These are phyloP conservation scores for Dryobotodes eremita DNA, from an alignment of 2,888 invertebrate genomes.

Conservation along the genomic window DNA sequence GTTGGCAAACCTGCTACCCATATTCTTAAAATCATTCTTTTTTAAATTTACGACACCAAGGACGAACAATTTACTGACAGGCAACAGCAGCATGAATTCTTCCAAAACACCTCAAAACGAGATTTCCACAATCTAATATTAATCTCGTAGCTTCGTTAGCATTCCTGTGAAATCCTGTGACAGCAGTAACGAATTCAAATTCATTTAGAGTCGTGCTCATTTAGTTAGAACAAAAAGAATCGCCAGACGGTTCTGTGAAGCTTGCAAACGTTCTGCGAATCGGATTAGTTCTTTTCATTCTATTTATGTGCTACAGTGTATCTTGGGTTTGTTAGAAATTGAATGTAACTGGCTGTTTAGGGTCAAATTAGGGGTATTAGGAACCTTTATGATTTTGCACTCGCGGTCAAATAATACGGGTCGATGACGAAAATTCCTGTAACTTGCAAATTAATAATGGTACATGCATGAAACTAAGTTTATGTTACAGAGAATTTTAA, in stretches of 20 bases:
- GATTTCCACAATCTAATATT: background rate
- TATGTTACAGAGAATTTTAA: too few species aligned
- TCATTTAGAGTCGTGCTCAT: conserved; percentile 24
- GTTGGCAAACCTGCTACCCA: too few species aligned
- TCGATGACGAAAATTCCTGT: too few species aligned
- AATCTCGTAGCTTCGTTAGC: conserved; percentile 33
- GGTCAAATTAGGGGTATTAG: background rate
- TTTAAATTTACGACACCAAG: background rate
- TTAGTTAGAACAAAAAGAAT: conserved; percentile 37
- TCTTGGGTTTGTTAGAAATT: conserved; percentile 6
- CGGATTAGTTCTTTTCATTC: conserved; percentile 22
- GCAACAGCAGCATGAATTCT: background rate
- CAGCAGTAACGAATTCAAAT: conserved; percentile 37
- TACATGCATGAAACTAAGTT: too few species aligned
- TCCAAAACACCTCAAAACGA: background rate
- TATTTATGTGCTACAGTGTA: conserved; percentile 1
- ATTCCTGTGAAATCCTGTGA: background rate
- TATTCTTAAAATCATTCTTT: background rate
- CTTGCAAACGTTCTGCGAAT: conserved; percentile 37
- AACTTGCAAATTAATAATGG: too few species aligned
- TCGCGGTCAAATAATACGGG: too few species aligned
- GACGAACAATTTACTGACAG: background rate
- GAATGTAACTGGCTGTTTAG: background rate
- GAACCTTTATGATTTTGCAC: background rate
- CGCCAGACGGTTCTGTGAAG: conserved; percentile 10